These are phyloP conservation scores for Trichogramma dendrolimi DNA, from an alignment of 2,888 invertebrate genomes.

Conservation along the genomic window DNA sequence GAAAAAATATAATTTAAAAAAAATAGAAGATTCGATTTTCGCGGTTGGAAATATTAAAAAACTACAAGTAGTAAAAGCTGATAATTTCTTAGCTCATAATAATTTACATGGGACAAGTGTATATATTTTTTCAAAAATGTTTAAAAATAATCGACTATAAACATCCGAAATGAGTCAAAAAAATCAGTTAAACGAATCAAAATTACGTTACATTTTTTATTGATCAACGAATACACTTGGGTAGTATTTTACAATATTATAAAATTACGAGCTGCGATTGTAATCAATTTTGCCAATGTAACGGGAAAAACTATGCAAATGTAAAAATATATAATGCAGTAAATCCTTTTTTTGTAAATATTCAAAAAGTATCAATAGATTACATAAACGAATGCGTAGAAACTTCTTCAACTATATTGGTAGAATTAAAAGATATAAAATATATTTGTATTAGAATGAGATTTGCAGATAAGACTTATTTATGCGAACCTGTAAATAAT, in stretches of 20 bases:
- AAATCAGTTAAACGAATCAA: conserved; percentile 4
- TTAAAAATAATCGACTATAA: conserved; percentile 3
- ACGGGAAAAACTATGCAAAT: neutral
- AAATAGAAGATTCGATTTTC: neutral
- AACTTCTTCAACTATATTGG: too few species aligned
- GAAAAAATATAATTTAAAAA: conserved; percentile 5
- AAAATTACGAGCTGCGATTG: conserved; percentile 5
- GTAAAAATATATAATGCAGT: neutral
- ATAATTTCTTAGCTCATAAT: neutral
- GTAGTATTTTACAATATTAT: conserved; percentile 4
- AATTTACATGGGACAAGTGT: neutral
- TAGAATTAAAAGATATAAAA: neutral
- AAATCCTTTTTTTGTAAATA: conserved; percentile 6
- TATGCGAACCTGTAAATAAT: conserved; percentile 10
- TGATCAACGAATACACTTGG: neutral
- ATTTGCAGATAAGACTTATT: neutral
- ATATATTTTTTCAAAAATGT: conserved; percentile 8
- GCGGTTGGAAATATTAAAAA: neutral
- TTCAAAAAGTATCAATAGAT: neutral
- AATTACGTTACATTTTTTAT: conserved; percentile 4
- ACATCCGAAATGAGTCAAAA: neutral
- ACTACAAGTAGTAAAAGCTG: neutral
- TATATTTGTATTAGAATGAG: neutral
- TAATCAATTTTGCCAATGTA: neutral
- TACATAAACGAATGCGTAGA: conserved; percentile 4